Percentiles rank a stretch among this genome's conserved stretches.
Evolutionary conservation across 1,140 invertebrate genomes (phyloP).

Genomic region (Reticulitermes speratus): DNA sequence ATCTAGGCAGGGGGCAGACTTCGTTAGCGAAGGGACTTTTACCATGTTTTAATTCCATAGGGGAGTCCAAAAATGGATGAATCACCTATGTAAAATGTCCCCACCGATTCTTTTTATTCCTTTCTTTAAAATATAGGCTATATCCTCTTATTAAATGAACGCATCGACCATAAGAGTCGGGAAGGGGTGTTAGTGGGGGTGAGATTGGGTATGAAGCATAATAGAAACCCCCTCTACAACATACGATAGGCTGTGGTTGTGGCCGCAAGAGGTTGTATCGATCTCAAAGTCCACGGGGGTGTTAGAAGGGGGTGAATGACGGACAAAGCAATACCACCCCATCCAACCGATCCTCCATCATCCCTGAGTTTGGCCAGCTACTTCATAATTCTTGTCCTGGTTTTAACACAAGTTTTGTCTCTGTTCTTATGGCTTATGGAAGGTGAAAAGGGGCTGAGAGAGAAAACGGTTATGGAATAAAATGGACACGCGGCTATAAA

Average conservation of each 20-base stretch:
- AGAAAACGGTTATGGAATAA: not conserved
- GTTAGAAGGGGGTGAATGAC: constrained; percentile 1
- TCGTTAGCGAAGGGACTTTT: not conserved
- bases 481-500: not conserved
- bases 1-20: not conserved
- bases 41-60: constrained; percentile 9
- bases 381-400: not conserved
- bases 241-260: not conserved
- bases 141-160: constrained; percentile 17
- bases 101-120: not conserved
- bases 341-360: not conserved
- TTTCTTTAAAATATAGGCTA: constrained; percentile 19
- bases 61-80: constrained; percentile 1
- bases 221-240: not conserved
- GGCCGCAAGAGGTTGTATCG: constrained; percentile 11
- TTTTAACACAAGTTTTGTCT: not conserved
- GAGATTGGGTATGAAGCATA: not conserved
- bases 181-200: not conserved
- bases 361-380: not conserved
- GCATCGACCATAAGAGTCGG: not conserved
- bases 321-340: constrained; percentile 16
- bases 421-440: not conserved
- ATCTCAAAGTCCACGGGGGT: not conserved
- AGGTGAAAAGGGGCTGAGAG: not conserved
- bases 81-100: constrained; percentile 16